A percentile compares a stretch with the other conserved stretches of the same genome.
Evolutionary conservation across 2,888 invertebrate species (phyloP).

Genomic region (Platycheirus albimanus): DNA sequence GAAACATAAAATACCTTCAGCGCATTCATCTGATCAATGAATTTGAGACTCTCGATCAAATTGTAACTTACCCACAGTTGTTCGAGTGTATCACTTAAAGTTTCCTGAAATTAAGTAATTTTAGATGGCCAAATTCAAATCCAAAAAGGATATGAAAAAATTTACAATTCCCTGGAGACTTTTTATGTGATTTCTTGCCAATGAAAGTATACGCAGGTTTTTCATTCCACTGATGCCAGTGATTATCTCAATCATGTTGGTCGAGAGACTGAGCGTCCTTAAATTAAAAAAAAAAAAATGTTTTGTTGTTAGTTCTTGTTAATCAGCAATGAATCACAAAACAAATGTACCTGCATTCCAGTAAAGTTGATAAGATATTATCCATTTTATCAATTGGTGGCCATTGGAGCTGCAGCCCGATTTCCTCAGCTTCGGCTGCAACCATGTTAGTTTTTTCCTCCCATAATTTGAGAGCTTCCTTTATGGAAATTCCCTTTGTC

Average conservation of each 20-base stretch:
- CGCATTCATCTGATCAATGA: slow-evolving; percentile 90
- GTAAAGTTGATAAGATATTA: slow-evolving; percentile 88
- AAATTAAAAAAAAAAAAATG: too few relatives aligned
- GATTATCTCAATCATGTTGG: slow-evolving; percentile 97
- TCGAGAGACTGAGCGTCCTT: slow-evolving; percentile 94
- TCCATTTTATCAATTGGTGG: slow-evolving; percentile 99
- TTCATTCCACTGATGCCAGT: slow-evolving; percentile 91
- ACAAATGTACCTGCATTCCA: slow-evolving; percentile 92
- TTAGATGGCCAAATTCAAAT: not conserved
- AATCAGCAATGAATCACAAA: too few relatives aligned
- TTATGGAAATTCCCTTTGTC: slow-evolving; percentile 90
- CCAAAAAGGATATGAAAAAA: not conserved
- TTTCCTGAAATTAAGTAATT: slow-evolving; percentile 85
- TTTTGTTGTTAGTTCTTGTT: too few relatives aligned
- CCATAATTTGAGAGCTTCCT: slow-evolving; percentile 94
- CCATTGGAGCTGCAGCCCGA: slow-evolving; percentile 93
- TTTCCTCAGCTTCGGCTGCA: slow-evolving; percentile 88
- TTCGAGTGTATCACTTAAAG: slow-evolving; percentile 92
- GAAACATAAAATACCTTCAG: slow-evolving; percentile 92
- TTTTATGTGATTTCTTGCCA: slow-evolving; percentile 96
- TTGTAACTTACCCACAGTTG: slow-evolving; percentile 98
- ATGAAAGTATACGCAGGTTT: slow-evolving; percentile 91
- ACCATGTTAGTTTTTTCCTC: slow-evolving; percentile 89
- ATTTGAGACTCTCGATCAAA: slow-evolving; percentile 95
- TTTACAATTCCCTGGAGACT: slow-evolving; percentile 91